Evolutionary conservation across 2,888 invertebrate genomes (phyloP).

Genomic region (Dynastes maya): DNA sequence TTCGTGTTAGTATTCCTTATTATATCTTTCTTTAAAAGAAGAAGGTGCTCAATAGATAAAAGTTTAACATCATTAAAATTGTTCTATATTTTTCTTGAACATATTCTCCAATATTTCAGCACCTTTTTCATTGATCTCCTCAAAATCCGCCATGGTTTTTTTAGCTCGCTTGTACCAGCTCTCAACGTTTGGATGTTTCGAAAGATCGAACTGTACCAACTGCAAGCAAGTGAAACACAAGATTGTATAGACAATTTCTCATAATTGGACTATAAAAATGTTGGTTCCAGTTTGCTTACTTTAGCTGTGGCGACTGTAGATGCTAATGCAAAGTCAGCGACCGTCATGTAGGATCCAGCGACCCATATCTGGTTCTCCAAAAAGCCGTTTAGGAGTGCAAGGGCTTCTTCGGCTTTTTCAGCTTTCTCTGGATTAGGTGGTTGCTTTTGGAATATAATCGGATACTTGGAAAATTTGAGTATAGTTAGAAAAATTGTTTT

Average conservation of each 20-base stretch:
- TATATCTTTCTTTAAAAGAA: neutral
- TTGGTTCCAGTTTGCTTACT: conserved; percentile 66
- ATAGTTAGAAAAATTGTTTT: neutral
- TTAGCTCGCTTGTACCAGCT: conserved; percentile 81
- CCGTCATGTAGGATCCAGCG: conserved; percentile 79
- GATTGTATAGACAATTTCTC: too few relatives aligned
- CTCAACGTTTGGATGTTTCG: conserved; percentile 73
- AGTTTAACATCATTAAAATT: neutral
- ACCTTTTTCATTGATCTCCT: conserved; percentile 77
- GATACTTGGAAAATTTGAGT: conserved; percentile 55
- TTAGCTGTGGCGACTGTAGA: conserved; percentile 76
- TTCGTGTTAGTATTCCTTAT: neutral
- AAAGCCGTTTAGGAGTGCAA: conserved; percentile 75
- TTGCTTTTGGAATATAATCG: conserved; percentile 58
- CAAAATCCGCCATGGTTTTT: conserved; percentile 77
- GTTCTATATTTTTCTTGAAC: conserved; percentile 70
- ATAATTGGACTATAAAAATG: neutral
- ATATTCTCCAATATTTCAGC: conserved; percentile 74
- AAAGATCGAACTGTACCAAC: conserved; percentile 74
- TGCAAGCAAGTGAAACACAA: conserved; percentile 57
- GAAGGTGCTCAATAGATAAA: neutral
- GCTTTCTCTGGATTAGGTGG: conserved; percentile 58
- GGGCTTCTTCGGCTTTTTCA: conserved; percentile 74
- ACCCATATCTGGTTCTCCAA: conserved; percentile 76
- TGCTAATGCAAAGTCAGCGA: conserved; percentile 80